Conservation (phyloP, 2,888 invertebrate genomes). For the Leptinotarsa juncta region DNA sequence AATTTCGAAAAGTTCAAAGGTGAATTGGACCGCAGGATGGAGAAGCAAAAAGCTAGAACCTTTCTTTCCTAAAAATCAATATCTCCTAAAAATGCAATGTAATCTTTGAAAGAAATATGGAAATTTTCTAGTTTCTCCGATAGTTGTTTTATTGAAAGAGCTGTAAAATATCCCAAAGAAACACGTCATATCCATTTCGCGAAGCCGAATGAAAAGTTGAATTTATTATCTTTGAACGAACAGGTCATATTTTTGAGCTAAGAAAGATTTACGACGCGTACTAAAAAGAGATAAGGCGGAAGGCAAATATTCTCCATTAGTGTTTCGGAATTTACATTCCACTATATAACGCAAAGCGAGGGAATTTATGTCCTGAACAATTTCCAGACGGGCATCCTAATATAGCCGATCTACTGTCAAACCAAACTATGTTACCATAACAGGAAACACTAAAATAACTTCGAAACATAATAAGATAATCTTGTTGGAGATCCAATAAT, state of each 20-base stretch:
- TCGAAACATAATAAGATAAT: neutral
- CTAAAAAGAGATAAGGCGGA: conserved; percentile 17
- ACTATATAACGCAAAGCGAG: neutral
- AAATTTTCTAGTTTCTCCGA: neutral
- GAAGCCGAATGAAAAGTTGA: conserved; percentile 16
- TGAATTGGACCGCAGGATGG: no score
- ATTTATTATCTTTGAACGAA: conserved; percentile 12
- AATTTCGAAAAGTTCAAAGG: no score
- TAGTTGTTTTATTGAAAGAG: conserved; percentile 28
- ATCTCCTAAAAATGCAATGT: no score
- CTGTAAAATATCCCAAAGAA: conserved; percentile 14
- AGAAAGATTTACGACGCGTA: conserved; percentile 11
- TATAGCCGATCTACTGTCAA: conserved; percentile 3
- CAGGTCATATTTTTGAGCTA: conserved; percentile 19
- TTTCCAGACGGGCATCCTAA: neutral
- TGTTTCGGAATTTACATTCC: conserved; percentile 16
- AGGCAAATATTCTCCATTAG: conserved; percentile 19
- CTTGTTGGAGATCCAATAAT: neutral
- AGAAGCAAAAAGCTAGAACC: no score
- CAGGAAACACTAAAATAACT: conserved; percentile 32
- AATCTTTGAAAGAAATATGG: no score
- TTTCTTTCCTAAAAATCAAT: no score
- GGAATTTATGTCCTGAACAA: conserved; percentile 10
- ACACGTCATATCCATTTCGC: conserved; percentile 31
- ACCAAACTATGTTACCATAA: conserved; percentile 25